Base-by-base conservation (phyloP, 1,140 invertebrate species). In the Centruroides sculpturatus region DNA sequence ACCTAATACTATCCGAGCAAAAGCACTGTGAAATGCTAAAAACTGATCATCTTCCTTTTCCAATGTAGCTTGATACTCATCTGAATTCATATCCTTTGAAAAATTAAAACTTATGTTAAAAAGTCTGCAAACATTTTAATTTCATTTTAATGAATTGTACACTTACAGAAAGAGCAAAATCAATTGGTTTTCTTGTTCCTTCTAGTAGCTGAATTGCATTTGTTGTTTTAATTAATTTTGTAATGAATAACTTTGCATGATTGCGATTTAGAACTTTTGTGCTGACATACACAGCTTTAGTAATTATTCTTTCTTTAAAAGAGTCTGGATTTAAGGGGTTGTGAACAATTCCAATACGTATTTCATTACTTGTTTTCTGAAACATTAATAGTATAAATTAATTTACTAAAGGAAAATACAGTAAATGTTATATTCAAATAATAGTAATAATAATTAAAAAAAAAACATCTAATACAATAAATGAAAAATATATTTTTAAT, bases 211-310 rank as follows among this genome's bases (percentile, higher is more conserved):
- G 66, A n/a, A 62, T 64, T 2, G 71, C 72, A 62, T 71, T 71
- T 36, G 82, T 80, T 64, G 84, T 77, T 46, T 81, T 79, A 10
- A 90, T 73, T 59, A 89, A 74, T 67, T 82, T 82, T 2, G 79
- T 73, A 47, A 89, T 78, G 67, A 84, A 82, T 59, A 79, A 79
- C 12, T 83, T 78, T 12, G 84, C 82, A 55, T 79, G 72, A 6
- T 77, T 77, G 3, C 80, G 73, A 3, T 81, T 72, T 58, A 89
- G 71, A 7, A 77, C 76, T 47, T 72, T 64, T n/a, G 79, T 63
- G 34, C 79, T 77, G 35, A 73, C 71, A 57, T 79, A 71, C 5
- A 80, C 71, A 10, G 76, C 71, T 57, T 71, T 67, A 55, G 70
- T 71, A 8, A 73, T 62, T 12, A 59, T 60, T n/a, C 52, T 55